Percentiles rank a stretch among this genome's conserved stretches.
These are phyloP conservation scores for Anser brachyrhynchus DNA, from an alignment of 2,113 vertebrate species.

Conservation along the genomic window DNA sequence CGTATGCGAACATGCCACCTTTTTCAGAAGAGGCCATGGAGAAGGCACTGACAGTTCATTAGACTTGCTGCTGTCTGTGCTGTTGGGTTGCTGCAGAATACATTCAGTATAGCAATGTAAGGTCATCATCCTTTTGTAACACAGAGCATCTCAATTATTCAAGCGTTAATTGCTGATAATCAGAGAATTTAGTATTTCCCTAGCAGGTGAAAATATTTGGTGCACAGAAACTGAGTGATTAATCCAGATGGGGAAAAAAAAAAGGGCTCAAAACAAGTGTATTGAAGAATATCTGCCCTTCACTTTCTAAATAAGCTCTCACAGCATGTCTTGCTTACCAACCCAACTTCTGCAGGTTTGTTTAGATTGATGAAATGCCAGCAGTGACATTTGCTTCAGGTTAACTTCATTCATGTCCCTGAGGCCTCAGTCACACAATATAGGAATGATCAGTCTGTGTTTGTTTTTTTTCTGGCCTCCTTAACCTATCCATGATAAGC, in stretches of 20 bases:
- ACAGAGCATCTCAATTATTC: neutral
- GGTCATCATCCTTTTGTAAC: neutral
- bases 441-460: neutral
- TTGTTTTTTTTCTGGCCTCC: neutral
- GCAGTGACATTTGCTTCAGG: neutral
- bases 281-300: neutral
- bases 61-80: neutral
- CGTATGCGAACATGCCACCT: rapidly evolving
- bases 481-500: neutral
- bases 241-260: neutral
- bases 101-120: neutral
- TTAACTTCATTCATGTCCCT: neutral
- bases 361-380: neutral
- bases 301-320: neutral
- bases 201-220: neutral
- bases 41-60: neutral
- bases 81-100: neutral
- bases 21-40: neutral
- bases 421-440: neutral
- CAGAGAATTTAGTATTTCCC: neutral
- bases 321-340: neutral
- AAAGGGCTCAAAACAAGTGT: neutral
- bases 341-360: neutral
- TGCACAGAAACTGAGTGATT: neutral
- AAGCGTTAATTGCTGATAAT: neutral